Conservation (phyloP, 2,797 vertebrate species). For the Microchirus variegatus region DNA sequence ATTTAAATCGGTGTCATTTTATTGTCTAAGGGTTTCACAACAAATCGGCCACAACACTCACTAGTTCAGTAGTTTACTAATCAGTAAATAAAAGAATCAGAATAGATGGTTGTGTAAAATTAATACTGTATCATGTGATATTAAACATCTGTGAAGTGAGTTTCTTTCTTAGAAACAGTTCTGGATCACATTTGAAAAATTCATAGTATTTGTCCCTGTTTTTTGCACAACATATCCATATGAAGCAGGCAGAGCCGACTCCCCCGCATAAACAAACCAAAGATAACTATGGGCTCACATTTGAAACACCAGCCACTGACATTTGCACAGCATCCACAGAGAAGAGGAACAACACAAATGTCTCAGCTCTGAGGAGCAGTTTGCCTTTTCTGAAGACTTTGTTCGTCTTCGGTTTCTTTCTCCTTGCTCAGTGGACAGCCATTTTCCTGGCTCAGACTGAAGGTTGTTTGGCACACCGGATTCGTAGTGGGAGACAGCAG, state of each 20-base stretch:
- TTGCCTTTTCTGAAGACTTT: conserved; percentile 57
- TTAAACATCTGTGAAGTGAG: too few species aligned
- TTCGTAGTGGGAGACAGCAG: conserved; percentile 47
- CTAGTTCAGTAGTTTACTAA: neutral
- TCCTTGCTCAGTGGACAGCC: conserved; percentile 45
- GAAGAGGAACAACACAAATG: conserved; percentile 55
- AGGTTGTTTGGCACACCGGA: conserved; percentile 68
- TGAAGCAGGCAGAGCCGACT: conserved; percentile 25
- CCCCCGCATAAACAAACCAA: conserved; percentile 51
- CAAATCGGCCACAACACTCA: neutral
- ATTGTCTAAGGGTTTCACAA: neutral
- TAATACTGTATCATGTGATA: too few species aligned
- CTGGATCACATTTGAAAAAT: neutral
- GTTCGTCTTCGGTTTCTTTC: conserved; percentile 58
- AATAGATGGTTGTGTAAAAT: too few species aligned
- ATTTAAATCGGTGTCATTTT: neutral
- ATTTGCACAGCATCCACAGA: conserved; percentile 64
- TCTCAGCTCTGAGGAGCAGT: conserved; percentile 47
- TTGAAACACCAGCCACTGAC: conserved; percentile 66
- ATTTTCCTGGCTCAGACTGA: conserved; percentile 55
- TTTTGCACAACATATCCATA: conserved; percentile 55
- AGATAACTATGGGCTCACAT: conserved; percentile 51
- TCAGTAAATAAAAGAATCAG: too few species aligned
- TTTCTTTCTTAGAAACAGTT: too few species aligned
- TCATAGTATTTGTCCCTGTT: conserved; percentile 46